These are phyloP conservation scores for Aptenodytes patagonicus DNA, from an alignment of 2,113 vertebrate genomes.

Conservation along the genomic window DNA sequence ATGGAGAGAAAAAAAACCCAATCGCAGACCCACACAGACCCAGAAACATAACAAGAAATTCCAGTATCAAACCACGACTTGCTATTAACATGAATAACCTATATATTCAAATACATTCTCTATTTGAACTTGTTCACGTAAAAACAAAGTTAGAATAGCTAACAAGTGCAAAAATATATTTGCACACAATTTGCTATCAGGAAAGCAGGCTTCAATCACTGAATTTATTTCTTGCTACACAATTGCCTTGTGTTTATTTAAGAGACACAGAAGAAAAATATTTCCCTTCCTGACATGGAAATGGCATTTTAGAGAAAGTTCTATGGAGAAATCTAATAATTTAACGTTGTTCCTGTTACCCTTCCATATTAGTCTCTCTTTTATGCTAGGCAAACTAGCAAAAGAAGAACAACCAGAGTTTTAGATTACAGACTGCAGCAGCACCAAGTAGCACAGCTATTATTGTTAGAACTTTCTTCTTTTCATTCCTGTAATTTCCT, in stretches of 20 bases:
- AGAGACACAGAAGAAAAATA: background rate
- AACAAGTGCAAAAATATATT: background rate
- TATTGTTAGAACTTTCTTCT: background rate
- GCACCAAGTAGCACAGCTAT: background rate
- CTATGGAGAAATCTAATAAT: background rate
- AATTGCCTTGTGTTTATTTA: background rate
- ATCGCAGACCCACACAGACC: background rate
- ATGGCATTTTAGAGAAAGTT: background rate
- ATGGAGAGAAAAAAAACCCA: background rate
- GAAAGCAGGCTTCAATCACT: background rate
- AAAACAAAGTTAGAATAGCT: background rate
- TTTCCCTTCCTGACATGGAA: background rate
- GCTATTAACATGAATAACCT: background rate
- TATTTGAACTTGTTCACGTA: conserved; percentile 28
- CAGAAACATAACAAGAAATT: background rate
- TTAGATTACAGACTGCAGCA: conserved; percentile 23
- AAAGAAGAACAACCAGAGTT: conserved; percentile 16
- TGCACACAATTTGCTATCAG: background rate
- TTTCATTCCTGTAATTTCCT: background rate
- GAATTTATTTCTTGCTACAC: background rate
- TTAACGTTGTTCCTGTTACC: background rate
- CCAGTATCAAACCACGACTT: background rate
- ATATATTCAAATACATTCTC: background rate
- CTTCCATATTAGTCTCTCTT: background rate
- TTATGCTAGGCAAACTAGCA: background rate